Evolutionary conservation across 2,888 invertebrate species (phyloP), one percentile per base, ranked within the genome.

Genomic region (Unio pictorum): DNA sequence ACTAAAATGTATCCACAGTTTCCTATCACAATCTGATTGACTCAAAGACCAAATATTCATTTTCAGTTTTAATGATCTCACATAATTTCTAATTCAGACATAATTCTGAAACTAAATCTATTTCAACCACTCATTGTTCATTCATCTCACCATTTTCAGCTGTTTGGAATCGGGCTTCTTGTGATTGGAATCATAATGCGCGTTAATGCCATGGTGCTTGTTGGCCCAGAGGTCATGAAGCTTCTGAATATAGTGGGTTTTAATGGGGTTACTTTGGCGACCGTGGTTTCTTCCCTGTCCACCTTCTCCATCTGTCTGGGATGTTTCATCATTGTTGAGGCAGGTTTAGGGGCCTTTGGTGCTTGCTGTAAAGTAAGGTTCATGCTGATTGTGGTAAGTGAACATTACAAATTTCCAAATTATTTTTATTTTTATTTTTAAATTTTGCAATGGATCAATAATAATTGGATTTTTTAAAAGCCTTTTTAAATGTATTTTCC

Each of bases 181-280:
- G 66, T 77, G 5, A 73, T 77, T 18, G 79, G 79, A 3, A 75
- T 79, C 8, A 45, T 77, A 17, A 68, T 79, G 71, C 71, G 70
- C 55, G 66, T 67, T 2, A 72, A 79, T 58, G 65, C 56, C 20
- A 66, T 69, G 26, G 56, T 73, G 26, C 58, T 79, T 26, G 64
- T 71, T 23, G 68, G 74, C 26, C 4, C 23, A 1, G 69, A 79
- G 54, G 72, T 79, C 17, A 71, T 72, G 4, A 28, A 60, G 3
- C 61, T 69, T 18, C 61, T 79, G 28, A 77, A 79, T 55, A 67
- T 73, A 26, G 74, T 77, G n/a, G 45, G 56, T 17, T 68, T 79
- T 20, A 72, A 69, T 54, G 73, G 69, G 23, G 55, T 67, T 7
- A 28, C 61, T 11, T 45, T 61, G n/a, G 67, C 55, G 7, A n/a